Percentiles rank a stretch among this genome's conserved stretches.
phyloP scores from a whole-genome alignment of 2,797 vertebrate genomes.

The Distichodus sexfasciatus region DNA sequence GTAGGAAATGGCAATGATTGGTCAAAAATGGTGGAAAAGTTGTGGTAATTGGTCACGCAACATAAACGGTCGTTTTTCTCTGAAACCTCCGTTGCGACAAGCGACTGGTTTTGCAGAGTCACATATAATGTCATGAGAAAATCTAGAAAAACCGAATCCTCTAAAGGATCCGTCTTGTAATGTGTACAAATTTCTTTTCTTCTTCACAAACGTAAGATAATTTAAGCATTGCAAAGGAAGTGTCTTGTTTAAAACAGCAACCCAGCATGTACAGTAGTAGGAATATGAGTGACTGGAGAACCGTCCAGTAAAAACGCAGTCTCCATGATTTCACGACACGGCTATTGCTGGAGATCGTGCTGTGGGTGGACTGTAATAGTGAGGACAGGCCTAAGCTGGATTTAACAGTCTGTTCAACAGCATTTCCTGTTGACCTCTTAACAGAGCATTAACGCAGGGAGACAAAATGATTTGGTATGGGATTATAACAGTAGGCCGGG shows the following conservation, averaged over 20 bases:
- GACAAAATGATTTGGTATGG: conserved; percentile 32
- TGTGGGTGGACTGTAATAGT: not conserved
- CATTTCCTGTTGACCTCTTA: conserved; percentile 14
- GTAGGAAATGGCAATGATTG: no score
- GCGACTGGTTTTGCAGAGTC: no score
- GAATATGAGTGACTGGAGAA: not conserved
- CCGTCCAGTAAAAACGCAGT: not conserved
- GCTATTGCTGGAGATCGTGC: not conserved
- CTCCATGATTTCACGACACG: not conserved
- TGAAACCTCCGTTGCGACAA: no score
- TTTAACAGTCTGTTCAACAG: conserved; percentile 28
- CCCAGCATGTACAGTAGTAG: not conserved
- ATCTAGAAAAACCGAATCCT: no score
- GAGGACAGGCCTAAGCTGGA: conserved; percentile 28
- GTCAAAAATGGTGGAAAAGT: no score
- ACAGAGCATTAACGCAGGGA: conserved; percentile 17
- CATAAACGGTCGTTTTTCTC: no score
- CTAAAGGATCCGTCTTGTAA: no score
- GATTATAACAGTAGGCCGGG: conserved; percentile 25
- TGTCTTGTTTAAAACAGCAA: not conserved
- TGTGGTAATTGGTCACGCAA: no score
- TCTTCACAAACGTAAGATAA: no score
- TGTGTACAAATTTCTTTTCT: no score
- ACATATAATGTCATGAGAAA: no score
- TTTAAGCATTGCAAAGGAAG: not conserved